phyloP scores from a whole-genome alignment of 2,797 vertebrate species.

The Emydoidea blandingii region DNA sequence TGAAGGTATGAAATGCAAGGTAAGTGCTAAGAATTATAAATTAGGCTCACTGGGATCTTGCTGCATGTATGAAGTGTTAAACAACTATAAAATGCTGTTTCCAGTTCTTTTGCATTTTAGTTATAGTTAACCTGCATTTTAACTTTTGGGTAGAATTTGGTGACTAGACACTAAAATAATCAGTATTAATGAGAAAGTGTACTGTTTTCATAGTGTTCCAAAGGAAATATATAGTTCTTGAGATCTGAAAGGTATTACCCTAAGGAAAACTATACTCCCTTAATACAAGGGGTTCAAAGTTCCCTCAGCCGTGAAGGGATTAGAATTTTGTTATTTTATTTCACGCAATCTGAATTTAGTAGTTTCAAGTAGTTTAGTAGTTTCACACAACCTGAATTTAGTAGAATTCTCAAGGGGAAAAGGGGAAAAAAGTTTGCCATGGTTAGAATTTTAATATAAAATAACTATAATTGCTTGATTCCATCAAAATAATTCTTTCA shows the following conservation, averaged over 20 bases:
- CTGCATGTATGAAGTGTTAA: neutral
- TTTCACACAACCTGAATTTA: slow-evolving; percentile 25
- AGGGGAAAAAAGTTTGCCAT: neutral
- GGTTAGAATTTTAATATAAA: slow-evolving; percentile 52
- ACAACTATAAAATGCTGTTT: neutral
- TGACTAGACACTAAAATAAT: neutral
- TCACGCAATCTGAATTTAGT: slow-evolving; percentile 14
- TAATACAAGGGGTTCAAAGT: slow-evolving; percentile 13
- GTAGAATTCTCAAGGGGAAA: neutral
- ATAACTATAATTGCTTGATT: slow-evolving; percentile 53
- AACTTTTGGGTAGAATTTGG: neutral
- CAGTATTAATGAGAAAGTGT: neutral
- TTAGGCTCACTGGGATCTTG: neutral
- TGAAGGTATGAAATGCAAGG: neutral
- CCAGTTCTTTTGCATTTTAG: neutral
- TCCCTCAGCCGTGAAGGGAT: neutral
- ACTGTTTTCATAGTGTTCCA: neutral
- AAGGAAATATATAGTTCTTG: neutral
- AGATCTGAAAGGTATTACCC: neutral
- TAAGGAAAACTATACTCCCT: neutral
- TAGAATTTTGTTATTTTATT: neutral
- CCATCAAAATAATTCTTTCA: slow-evolving; percentile 62
- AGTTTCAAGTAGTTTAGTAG: slow-evolving; percentile 2
- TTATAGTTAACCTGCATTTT: neutral
- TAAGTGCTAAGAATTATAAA: neutral